Evolutionary conservation across 2,888 invertebrate species (phyloP), one percentile per base, ranked within the genome.

Genomic region (Erpobdella octoculata): DNA sequence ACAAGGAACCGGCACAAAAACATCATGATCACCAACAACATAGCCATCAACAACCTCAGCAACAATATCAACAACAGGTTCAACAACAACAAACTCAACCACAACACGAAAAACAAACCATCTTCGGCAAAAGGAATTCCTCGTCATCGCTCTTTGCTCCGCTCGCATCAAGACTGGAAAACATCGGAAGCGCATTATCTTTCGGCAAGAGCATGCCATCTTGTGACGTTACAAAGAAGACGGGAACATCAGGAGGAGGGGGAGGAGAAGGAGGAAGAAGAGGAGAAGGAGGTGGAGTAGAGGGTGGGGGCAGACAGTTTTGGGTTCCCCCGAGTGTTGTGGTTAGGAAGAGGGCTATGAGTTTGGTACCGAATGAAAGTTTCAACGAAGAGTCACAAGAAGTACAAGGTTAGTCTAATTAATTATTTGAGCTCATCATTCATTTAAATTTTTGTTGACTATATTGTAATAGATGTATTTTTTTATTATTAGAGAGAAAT

Each of bases 131-230:
- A 33, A 62, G 35, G 31, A 31, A 62, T 35, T 33, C 33, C 8
- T 62, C 62, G 9, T n/a, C 62, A 33, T 62, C 62, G 35, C 62
- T 62, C n/a, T 62, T 62, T 35, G 62, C 62, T 31, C 62, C 62
- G 18, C 15, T 62, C 31, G 62, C 62, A 33, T 62, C 62, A 15
- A 62, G n/a, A 35, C 35, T 62, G 28, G 62, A 62, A 31, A 62
- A 62, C 15, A 28, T 62, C n/a, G 35, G 62, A 31, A 62, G 35
- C 31, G 62, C 62, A n/a, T 31, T 62, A 31, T 28, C 8, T 28
- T 53, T 53, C 53, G 53, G 53, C 53, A 53, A 53, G n/a, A 8
- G 21, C 21, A 12, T 12, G 21, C 53, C 53, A 6, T 25, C 21
- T 28, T n/a, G n/a, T n/a, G n/a, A n/a, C n/a, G n/a, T n/a, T n/a